A percentile compares a stretch with the other conserved stretches of the same genome.
These are phyloP conservation scores for Macrotus californicus DNA, from an alignment of 2,113 vertebrate genomes.

Conservation along the genomic window DNA sequence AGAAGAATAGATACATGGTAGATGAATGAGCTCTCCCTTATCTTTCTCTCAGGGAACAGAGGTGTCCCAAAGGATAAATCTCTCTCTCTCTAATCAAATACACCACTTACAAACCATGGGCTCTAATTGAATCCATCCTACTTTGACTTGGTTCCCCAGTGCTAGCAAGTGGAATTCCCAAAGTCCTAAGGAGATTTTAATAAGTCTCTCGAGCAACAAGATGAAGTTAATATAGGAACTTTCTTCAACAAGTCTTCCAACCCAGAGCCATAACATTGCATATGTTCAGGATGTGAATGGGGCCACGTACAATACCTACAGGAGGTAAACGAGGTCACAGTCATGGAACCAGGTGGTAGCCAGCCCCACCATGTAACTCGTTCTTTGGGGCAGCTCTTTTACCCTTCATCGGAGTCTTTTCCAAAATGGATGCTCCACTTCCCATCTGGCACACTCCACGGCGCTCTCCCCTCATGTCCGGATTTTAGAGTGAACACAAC, in stretches of 20 bases:
- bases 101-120: neutral
- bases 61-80: neutral
- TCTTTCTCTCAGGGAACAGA: neutral
- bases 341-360: neutral
- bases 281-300: neutral
- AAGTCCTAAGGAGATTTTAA: neutral
- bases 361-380: neutral
- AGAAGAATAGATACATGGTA: too few relatives aligned
- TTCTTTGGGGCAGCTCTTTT: neutral
- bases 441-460: neutral
- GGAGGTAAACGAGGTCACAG: neutral
- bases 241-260: neutral
- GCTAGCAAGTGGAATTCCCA: neutral
- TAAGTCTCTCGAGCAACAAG: neutral
- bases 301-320: neutral
- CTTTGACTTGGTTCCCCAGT: neutral
- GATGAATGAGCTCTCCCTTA: neutral
- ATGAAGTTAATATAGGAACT: neutral
- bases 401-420: neutral
- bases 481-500: conserved; percentile 15
- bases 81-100: neutral
- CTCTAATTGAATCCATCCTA: neutral
- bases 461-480: neutral
- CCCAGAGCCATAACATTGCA: neutral
- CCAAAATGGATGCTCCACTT: neutral